Evolutionary conservation across 1,140 invertebrate species (phyloP), one percentile per base, ranked within the genome.

Genomic region (Adelges cooleyi): DNA sequence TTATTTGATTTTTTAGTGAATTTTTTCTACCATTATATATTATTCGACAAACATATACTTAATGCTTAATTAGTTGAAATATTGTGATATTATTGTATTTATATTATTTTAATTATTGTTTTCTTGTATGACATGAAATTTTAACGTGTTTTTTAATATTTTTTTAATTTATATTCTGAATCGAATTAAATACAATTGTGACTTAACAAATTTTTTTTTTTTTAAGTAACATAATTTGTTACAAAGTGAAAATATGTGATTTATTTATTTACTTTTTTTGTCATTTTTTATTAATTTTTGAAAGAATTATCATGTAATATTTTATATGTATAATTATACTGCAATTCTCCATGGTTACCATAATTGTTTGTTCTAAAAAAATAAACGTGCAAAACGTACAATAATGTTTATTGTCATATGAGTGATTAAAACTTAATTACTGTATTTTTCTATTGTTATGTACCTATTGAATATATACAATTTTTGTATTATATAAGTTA

Each of bases 201-300:
- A 44, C 8, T 44, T n/a, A 18, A n/a, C n/a, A n/a, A n/a, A n/a
- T 13, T 29, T 11, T 38, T 59, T 3, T 62, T 20, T 27, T 3
- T 62, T 20, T 18, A 13, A 48, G 56, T 62, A 62, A 62, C 56
- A 62, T 62, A 62, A 62, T 33, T 62, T 62, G 56, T 62, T 62
- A 62, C 42, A 48, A 46, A n/a, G n/a, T 51, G 11, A 17, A 33
- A 53, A 42, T 46, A 40, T 56, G 42, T 59, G 54, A 29, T 59
- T 59, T 59, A 56, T 42, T 25, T 25, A 1, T 46, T 27, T 56
- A n/a, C 42, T 15, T 40, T 2, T 22, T 54, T 22, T 25, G 18
- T 13, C 17, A 13, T 44, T 17, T 40, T 44, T 23, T 56, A 17
- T 20, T 22, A 33, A 38, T 53, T 36, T 20, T 53, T n/a, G n/a